These are phyloP conservation scores for Pherbina coryleti DNA, from an alignment of 2,888 invertebrate genomes.

Conservation along the genomic window DNA sequence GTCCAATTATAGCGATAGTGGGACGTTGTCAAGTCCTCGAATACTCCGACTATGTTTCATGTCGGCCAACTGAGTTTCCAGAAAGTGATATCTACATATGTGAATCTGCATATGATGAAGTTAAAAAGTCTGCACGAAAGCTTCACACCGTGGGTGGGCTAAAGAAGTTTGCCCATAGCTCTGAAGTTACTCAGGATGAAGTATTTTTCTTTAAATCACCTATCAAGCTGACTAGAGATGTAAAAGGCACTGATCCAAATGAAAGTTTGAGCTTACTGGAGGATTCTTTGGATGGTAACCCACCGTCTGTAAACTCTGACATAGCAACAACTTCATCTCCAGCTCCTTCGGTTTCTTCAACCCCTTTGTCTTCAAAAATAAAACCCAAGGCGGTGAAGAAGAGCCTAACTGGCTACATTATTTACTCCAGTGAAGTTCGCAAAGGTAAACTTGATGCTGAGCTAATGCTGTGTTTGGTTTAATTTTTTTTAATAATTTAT, in stretches of 20 bases:
- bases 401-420: conserved; percentile 95
- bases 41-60: conserved; percentile 88
- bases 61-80: conserved; percentile 92
- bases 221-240: conserved; percentile 73
- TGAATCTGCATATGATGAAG: conserved; percentile 91
- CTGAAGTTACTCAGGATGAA: conserved; percentile 93
- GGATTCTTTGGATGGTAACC: conserved; percentile 84
- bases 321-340: conserved; percentile 75
- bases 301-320: conserved; percentile 86
- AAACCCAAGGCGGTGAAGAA: conserved; percentile 85
- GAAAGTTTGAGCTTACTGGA: conserved; percentile 74
- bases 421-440: conserved; percentile 96
- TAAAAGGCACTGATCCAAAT: conserved; percentile 56
- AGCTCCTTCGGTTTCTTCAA: conserved; percentile 69
- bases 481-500: neutral
- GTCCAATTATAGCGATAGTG: conserved; percentile 90
- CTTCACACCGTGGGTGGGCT: conserved; percentile 78
- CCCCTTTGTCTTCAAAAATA: conserved; percentile 66
- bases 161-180: conserved; percentile 84
- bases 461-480: neutral
- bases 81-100: conserved; percentile 95
- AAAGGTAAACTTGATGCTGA: conserved; percentile 71
- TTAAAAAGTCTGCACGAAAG: conserved; percentile 79
- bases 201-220: conserved; percentile 81
- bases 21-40: conserved; percentile 93